Evolutionary conservation across 1,140 invertebrate species (phyloP), one percentile per base, ranked within the genome.

Genomic region (Drosophila baimaii): DNA sequence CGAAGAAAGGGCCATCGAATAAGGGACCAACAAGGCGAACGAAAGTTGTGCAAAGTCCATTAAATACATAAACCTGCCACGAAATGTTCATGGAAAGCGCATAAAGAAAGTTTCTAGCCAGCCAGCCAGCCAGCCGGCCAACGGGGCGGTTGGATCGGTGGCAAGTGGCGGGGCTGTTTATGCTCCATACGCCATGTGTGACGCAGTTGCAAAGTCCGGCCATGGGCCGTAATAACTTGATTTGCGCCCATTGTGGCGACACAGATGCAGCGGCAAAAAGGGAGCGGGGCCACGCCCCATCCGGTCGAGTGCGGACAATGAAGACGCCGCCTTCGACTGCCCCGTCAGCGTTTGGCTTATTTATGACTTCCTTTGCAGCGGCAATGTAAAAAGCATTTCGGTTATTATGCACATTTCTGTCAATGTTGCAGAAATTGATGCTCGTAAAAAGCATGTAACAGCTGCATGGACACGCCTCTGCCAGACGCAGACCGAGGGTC

Each of bases 1-100:
- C n/a, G 56, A 58, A 78, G 44, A 29, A 70, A 52, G 23, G 33
- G 21, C 33, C 57, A 25, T 17, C 13, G 25, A 41, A 21, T 15
- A 27, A 74, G 37, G 25, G 31, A 9, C 39, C 35, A 64, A 49
- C 27, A 66, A 73, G 55, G 70, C 21, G 59, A 65, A 62, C 27
- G 65, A 84, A 89, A 89, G 74, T 89, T 90, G 77, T 75, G 80
- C 63, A 83, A 89, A 89, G 84, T 89, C 84, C 84, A 89, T 89
- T 89, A 89, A 89, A 89, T 89, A 89, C 85, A 89, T 89, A 89
- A 89, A 89, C 84, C 84, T 84, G 84, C 84, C 84, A 89, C 84
- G 77, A 90, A 89, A 89, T 89, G 85, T 90, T 89, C 84, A 89
- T 89, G 74, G 81, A 89, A 89, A 89, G 81, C 84, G 85, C 81